Evolutionary conservation across 2,113 vertebrate genomes (phyloP).

Genomic region (Laterallus jamaicensis): DNA sequence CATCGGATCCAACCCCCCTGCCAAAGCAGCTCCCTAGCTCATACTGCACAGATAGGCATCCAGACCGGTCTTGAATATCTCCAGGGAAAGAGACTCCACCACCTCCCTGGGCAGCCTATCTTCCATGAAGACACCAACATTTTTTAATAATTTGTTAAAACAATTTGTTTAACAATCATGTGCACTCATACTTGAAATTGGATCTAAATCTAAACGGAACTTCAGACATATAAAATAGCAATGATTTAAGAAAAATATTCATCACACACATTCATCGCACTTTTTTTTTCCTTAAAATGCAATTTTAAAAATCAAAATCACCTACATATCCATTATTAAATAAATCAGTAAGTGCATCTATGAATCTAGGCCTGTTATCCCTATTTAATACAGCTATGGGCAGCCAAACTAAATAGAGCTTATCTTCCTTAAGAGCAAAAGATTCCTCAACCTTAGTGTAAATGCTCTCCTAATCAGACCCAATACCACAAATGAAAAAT

Average conservation of each 20-base stretch:
- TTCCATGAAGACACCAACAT: not conserved
- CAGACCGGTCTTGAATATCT: too few relatives aligned
- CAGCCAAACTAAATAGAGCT: not conserved
- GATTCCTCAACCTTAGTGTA: not conserved
- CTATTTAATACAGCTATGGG: not conserved
- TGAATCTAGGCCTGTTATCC: not conserved
- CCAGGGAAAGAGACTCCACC: too few relatives aligned
- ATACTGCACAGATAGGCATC: too few relatives aligned
- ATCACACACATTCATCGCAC: not conserved
- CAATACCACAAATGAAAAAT: not conserved
- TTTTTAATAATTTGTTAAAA: not conserved
- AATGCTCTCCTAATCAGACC: not conserved
- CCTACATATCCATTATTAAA: not conserved
- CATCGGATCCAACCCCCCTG: too few relatives aligned
- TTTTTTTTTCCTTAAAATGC: not conserved
- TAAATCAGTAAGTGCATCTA: not conserved
- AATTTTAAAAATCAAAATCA: not conserved
- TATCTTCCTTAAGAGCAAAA: not conserved
- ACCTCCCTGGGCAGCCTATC: too few relatives aligned
- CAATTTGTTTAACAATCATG: not conserved
- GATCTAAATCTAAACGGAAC: not conserved
- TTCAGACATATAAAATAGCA: not conserved
- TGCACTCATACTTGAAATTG: not conserved
- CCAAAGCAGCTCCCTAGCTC: too few relatives aligned
- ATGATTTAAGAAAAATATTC: not conserved